Percentiles rank a stretch among this genome's conserved stretches.
These are phyloP conservation scores for Minunthozetes semirufus DNA, from an alignment of 2,888 invertebrate genomes.

Conservation along the genomic window DNA sequence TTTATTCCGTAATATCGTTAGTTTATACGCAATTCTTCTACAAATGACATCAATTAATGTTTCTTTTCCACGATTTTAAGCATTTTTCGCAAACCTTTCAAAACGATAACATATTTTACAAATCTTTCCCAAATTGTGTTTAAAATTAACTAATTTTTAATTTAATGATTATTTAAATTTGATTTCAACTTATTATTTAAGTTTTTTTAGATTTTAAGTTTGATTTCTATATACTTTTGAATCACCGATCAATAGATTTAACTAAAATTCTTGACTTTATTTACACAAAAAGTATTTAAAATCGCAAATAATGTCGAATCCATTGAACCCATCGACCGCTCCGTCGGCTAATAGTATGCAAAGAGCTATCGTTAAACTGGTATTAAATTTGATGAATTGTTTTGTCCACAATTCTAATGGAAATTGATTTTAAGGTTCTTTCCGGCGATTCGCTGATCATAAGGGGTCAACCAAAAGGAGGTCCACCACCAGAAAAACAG, in stretches of 20 bases:
- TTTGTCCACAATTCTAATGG: not conserved
- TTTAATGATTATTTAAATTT: not conserved
- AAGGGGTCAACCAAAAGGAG: slow-evolving; percentile 66
- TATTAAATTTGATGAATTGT: not conserved
- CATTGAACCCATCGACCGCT: not conserved
- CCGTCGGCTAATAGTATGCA: not conserved
- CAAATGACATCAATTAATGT: not conserved
- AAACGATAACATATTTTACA: not conserved
- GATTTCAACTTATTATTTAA: not conserved
- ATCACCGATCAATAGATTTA: not conserved
- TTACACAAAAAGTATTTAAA: not conserved
- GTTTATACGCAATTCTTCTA: not conserved
- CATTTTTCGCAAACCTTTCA: not conserved
- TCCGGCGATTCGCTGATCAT: slow-evolving; percentile 95
- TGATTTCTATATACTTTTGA: not conserved
- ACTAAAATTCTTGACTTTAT: not conserved
- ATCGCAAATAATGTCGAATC: not conserved
- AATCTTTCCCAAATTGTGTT: not conserved
- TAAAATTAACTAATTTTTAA: not conserved
- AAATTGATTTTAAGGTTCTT: slow-evolving; percentile 62
- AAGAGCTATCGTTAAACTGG: slow-evolving; percentile 21
- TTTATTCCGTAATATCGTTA: not conserved
- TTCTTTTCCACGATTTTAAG: not conserved
- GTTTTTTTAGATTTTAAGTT: not conserved
- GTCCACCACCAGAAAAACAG: slow-evolving; percentile 83